These are phyloP conservation scores for Dromiciops gliroides DNA, from an alignment of 2,113 vertebrate species.

Conservation along the genomic window DNA sequence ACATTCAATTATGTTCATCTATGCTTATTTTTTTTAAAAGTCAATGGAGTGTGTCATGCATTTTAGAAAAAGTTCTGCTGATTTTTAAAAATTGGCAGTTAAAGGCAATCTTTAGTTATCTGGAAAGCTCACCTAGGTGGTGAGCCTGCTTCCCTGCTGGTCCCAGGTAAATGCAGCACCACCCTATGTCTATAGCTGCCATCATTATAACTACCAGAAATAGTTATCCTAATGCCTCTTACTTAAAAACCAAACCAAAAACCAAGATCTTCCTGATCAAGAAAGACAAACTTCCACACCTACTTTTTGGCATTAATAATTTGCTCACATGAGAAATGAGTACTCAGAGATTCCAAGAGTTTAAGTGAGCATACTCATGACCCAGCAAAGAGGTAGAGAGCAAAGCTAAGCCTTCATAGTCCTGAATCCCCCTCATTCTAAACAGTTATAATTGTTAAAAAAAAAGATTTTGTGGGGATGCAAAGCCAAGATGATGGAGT, in stretches of 20 bases:
- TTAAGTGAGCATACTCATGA: neutral
- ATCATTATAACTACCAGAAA: neutral
- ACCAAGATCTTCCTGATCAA: neutral
- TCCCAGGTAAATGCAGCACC: neutral
- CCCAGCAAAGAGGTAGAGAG: neutral
- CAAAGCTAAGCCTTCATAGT: neutral
- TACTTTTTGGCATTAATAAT: neutral
- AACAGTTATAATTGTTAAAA: neutral
- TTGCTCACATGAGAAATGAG: accelerated
- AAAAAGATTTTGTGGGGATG: neutral
- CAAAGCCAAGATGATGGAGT: neutral
- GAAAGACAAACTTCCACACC: neutral
- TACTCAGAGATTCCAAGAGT: too few species aligned
- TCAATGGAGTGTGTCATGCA: neutral
- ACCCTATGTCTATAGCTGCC: neutral
- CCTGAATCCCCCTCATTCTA: neutral
- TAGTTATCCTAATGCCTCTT: neutral
- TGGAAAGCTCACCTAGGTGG: neutral
- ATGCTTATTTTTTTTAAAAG: neutral
- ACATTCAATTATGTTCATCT: neutral
- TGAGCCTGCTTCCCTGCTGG: neutral
- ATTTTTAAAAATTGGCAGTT: neutral
- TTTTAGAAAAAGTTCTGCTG: neutral
- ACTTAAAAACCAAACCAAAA: neutral
- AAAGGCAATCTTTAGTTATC: neutral